Evolutionary conservation across 2,113 vertebrate genomes (phyloP).

Genomic region (Bolborhynchus lineola): DNA sequence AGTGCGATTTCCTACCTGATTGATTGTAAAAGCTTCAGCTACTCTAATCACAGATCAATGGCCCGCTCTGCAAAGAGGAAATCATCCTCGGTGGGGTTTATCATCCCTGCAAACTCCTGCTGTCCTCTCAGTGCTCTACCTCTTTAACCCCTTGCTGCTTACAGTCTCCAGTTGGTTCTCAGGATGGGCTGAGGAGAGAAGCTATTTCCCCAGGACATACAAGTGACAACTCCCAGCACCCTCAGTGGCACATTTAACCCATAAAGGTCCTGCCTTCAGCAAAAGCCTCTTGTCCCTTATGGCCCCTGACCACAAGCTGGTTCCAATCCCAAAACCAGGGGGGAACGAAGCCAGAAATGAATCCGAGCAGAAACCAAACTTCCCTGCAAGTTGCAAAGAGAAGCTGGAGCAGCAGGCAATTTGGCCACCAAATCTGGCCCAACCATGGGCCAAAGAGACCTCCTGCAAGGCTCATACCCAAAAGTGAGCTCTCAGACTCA

Average conservation of each 20-base stretch:
- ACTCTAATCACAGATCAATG: constrained; percentile 51
- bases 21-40: constrained; percentile 28
- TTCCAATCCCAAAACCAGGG: neutral
- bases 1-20: constrained; percentile 1
- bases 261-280: neutral
- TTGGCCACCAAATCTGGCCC: neutral
- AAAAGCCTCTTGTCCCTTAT: neutral
- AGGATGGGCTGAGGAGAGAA: neutral
- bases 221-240: neutral
- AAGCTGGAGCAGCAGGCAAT: neutral
- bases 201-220: neutral
- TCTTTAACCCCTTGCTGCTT: neutral
- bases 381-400: neutral
- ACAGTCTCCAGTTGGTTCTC: neutral
- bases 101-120: neutral
- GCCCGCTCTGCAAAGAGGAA: neutral
- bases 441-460: neutral
- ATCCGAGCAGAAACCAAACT: neutral
- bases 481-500: neutral
- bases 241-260: neutral
- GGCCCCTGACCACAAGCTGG: accelerated
- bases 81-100: neutral
- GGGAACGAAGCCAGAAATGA: neutral
- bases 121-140: accelerated
- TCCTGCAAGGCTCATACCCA: neutral